Conservation (phyloP, 2,888 invertebrate genomes). For the Dorcus hopei region DNA sequence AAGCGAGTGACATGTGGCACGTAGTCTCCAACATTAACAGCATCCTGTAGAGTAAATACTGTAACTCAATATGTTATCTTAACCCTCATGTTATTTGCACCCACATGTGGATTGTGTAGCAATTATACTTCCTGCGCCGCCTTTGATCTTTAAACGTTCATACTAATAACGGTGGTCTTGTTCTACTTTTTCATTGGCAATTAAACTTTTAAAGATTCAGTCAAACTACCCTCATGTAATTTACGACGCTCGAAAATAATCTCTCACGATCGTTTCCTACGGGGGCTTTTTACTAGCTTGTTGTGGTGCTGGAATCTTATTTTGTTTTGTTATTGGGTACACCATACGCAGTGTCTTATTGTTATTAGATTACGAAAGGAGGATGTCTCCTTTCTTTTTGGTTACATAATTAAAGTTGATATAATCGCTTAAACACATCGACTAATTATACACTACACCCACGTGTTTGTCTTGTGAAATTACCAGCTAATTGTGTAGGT, state of each 20-base stretch:
- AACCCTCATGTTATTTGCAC: constrained; percentile 3
- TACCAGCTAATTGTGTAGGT: too few species aligned
- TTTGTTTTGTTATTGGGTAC: too few species aligned
- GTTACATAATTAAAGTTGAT: too few species aligned
- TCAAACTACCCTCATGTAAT: neutral
- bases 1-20: neutral
- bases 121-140: neutral
- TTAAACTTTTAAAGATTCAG: neutral
- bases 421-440: too few species aligned
- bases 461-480: too few species aligned
- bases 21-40: neutral
- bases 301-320: too few species aligned
- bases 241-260: neutral
- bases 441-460: too few species aligned
- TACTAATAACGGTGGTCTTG: neutral
- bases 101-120: constrained; percentile 2
- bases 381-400: too few species aligned
- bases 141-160: neutral
- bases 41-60: neutral
- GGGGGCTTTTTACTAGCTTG: too few species aligned
- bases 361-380: too few species aligned
- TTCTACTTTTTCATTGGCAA: neutral
- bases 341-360: too few species aligned
- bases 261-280: neutral
- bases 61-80: neutral